Conservation (phyloP, 2,888 invertebrate genomes). For the Campoplex capitator region DNA sequence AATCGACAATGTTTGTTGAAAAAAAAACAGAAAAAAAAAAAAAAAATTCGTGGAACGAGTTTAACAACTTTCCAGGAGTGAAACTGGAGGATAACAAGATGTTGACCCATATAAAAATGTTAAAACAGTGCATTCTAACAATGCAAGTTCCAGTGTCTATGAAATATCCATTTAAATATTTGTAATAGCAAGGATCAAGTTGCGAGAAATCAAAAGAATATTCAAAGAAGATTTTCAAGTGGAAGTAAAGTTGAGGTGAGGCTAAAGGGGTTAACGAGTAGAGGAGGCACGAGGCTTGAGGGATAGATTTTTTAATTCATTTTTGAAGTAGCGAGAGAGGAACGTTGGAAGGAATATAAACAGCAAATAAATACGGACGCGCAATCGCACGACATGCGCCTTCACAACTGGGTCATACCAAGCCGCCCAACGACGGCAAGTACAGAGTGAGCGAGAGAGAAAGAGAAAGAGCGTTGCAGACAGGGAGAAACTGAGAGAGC, state of each 20-base stretch:
- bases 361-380: slow-evolving; percentile 78
- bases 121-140: background rate
- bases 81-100: background rate
- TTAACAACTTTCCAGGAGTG: no score
- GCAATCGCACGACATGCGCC: slow-evolving; percentile 83
- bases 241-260: slow-evolving; percentile 6
- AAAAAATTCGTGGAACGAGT: no score
- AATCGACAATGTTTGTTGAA: no score
- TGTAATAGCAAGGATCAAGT: no score
- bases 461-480: slow-evolving; percentile 17
- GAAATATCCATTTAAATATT: background rate
- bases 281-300: slow-evolving; percentile 4
- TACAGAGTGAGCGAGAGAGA: slow-evolving; percentile 28
- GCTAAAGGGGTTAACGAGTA: slow-evolving; percentile 29
- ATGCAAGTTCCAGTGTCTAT: background rate
- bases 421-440: slow-evolving; percentile 68
- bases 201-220: slow-evolving; percentile 4
- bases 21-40: no score
- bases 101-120: background rate
- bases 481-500: slow-evolving; percentile 43
- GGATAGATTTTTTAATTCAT: slow-evolving; percentile 11
- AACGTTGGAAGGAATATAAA: slow-evolving; percentile 66
- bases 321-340: slow-evolving; percentile 45
- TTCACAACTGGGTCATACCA: slow-evolving; percentile 82
- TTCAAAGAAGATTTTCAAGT: background rate